Base-by-base conservation (phyloP, 2,888 invertebrate genomes). In the Brenthis ino region DNA sequence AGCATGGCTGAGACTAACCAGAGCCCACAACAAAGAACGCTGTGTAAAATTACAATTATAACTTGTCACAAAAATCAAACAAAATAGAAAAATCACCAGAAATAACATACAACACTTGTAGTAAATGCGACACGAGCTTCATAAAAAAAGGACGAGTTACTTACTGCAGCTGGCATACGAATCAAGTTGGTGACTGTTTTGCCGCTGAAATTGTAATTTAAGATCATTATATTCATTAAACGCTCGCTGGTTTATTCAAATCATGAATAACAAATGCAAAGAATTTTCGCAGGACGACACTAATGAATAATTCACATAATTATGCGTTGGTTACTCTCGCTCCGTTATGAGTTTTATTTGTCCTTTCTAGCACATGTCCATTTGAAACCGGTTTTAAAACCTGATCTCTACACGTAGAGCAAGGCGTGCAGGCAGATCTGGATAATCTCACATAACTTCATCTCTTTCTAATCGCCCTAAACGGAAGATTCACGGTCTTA, bases 331-430 rank as follows among this genome's bases (percentile, higher is more conserved):
- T 82, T 81, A 82, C 81, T 82, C 84, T 81, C 80, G 82, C 83
- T 81, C 85, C 84, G 88, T 87, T 89, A 87, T 84, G 85, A 85
- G 87, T 86, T 86, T 81, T 86, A 86, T 89, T 88, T 88, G 87
- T 85, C 86, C 86, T 86, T 83, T 77, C 77, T 73, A 78, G 76
- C 81, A 80, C 82, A 77, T 80, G 79, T 80, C 79, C 77, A 74
- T 78, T 77, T 69, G 74, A 74, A 84, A 86, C 85, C 83, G 87
- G 87, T 86, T 82, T 68, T 71, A 73, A 60, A 74, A 76, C 75
- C 74, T 73, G 79, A 80, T 81, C 81, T 81, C 82, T 84, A 84
- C 79, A 82, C 84, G 81, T 79, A 79, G 75, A 68, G 72, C 69
- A 74, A 73, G 58, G 73, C 75, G 77, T 80, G 80, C 82, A 80